Evolutionary conservation across 2,888 invertebrate genomes (phyloP), one percentile per base, ranked within the genome.

Genomic region (Craniophora ligustri): DNA sequence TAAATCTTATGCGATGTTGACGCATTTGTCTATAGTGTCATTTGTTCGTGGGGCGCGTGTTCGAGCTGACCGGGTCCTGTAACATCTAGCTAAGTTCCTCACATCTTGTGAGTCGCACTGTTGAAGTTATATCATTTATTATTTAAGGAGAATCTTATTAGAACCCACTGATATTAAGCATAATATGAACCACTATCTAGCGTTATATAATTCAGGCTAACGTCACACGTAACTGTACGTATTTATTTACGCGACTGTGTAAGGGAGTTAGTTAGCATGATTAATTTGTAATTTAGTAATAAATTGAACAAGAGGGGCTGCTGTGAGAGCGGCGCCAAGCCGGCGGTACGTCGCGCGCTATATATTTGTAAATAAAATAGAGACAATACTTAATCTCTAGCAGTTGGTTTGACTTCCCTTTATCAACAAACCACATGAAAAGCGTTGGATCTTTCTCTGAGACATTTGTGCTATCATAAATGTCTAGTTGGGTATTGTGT

Each of bases 81-180:
- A 49, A 59, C 60, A 56, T 62, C 55, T 69, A 66, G 55, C 66
- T 75, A 68, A 62, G 65, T 70, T 67, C 59, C 65, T 67, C 70
- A 64, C 68, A 40, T 34, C 36, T 38, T 50, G 65, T 70, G 72
- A 72, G 70, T 60, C 68, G 67, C 78, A 73, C 72, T 63, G 67
- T 73, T 72, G 51, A 71, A 60, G 28, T 71, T 79, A 78, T 82
- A 80, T 81, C 80, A 80, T 78, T 79, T 76, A 78, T 79, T 72
- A 76, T 73, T 77, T 78, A 81, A 81, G 79, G 79, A 73, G 48
- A 72, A 72, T 72, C 79, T 75, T 80, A 79, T 78, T 84, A 80
- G 73, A 76, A 72, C 65, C 59, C 76, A 76, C 76, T 76, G 60
- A 75, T 70, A 70, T 61, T 72, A 72, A 67, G 75, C 60, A 70